Conservation (phyloP, 92 coral and sea anemone species). For the Palythoa grandis region DNA sequence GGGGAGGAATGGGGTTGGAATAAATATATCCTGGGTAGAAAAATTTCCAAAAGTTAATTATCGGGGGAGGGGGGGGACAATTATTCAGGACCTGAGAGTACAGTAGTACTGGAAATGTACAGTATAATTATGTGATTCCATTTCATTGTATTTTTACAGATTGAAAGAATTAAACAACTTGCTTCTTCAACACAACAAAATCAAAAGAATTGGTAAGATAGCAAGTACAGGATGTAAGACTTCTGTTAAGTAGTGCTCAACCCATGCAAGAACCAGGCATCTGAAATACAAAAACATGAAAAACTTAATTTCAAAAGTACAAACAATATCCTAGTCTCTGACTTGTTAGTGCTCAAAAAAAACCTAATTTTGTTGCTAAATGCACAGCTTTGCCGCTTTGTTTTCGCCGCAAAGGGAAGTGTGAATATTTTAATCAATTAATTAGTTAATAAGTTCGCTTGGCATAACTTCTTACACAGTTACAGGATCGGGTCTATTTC, state of each 20-base stretch:
- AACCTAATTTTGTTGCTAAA: constrained; percentile 34
- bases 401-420: constrained; percentile 39
- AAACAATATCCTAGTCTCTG: too few relatives aligned
- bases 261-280: too few relatives aligned
- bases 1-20: too few relatives aligned
- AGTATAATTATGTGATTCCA: background rate
- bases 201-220: constrained; percentile 72
- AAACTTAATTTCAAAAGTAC: too few relatives aligned
- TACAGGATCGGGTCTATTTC: background rate
- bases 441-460: background rate
- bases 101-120: too few relatives aligned
- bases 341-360: background rate
- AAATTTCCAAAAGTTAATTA: too few relatives aligned
- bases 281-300: too few relatives aligned
- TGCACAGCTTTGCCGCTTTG: constrained; percentile 29
- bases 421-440: constrained; percentile 11
- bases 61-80: too few relatives aligned
- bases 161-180: constrained; percentile 81
- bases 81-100: too few relatives aligned
- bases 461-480: background rate
- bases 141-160: constrained; percentile 37
- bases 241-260: too few relatives aligned
- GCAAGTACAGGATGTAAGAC: background rate
- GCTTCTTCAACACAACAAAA: constrained; percentile 89
- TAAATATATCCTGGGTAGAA: too few relatives aligned